Evolutionary conservation across 30 jellyfish, hydroid and myxozoan species (phyloP).

Genomic region (Rhopilema esculentum): DNA sequence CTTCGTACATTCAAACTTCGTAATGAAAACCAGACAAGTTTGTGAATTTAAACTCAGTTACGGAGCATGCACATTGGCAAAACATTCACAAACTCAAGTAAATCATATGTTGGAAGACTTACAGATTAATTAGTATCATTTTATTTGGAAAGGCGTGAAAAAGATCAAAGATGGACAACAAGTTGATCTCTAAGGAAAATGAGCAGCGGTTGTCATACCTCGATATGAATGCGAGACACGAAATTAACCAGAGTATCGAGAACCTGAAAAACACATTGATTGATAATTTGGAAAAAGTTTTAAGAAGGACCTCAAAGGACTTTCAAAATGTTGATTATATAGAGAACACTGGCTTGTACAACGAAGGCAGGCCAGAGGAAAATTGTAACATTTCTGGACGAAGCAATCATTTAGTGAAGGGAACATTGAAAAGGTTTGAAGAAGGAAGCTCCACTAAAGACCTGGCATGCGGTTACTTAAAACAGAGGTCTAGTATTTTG

Average conservation of each 20-base stretch:
- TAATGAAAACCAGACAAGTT: too few species aligned
- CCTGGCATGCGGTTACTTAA: slow-evolving; percentile 30
- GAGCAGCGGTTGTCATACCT: neutral
- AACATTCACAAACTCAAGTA: too few species aligned
- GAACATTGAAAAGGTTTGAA: neutral
- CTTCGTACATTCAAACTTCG: too few species aligned
- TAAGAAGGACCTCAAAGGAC: slow-evolving; percentile 10
- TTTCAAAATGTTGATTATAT: neutral
- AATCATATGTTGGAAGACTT: too few species aligned
- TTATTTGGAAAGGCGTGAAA: too few species aligned
- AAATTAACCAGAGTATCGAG: slow-evolving; percentile 22
- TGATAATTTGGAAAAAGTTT: slow-evolving; percentile 11
- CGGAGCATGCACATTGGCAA: too few species aligned
- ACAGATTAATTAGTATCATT: too few species aligned
- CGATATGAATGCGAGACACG: slow-evolving; percentile 5
- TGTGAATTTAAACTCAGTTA: too few species aligned
- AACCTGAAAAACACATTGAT: slow-evolving; percentile 26
- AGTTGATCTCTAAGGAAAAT: neutral
- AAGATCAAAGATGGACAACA: neutral
- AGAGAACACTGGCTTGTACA: neutral
- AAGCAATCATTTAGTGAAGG: neutral
- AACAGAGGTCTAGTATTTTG: slow-evolving; percentile 31
- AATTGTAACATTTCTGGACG: too few species aligned
- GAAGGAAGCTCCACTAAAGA: slow-evolving; percentile 17
- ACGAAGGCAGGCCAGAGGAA: neutral